Percentiles rank a stretch among this genome's conserved stretches.
Evolutionary conservation across 2,113 vertebrate species (phyloP).

Genomic region (Macrotis lagotis): DNA sequence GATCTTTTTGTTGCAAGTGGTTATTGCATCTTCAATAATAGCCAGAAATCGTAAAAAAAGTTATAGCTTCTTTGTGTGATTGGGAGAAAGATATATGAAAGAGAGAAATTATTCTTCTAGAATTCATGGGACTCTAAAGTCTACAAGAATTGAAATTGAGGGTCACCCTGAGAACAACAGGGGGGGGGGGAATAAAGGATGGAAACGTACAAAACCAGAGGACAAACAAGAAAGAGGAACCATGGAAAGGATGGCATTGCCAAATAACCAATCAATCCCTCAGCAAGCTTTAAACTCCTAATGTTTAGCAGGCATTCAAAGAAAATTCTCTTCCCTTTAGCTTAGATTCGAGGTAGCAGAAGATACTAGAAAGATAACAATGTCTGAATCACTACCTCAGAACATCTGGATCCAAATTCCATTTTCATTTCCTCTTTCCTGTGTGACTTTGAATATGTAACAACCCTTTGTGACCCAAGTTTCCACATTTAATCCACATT

Average conservation of each 20-base stretch:
- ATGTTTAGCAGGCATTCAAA: not conserved
- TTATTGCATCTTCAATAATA: conserved; percentile 26
- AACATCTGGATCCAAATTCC: not conserved
- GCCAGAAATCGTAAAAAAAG: conserved; percentile 32
- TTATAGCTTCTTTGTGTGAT: not conserved
- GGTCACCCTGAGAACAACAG: not conserved
- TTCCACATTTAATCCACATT: not conserved
- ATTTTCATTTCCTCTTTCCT: not conserved
- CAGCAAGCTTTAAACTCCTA: not conserved
- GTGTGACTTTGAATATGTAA: not conserved
- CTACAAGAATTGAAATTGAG: not conserved
- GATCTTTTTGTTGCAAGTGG: not conserved
- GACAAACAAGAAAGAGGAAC: not conserved
- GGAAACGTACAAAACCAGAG: not conserved
- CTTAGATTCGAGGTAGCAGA: not conserved
- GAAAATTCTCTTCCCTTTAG: not conserved
- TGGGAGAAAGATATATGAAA: not conserved
- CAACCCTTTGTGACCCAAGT: not conserved
- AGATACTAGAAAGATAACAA: not conserved
- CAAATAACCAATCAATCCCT: not conserved
- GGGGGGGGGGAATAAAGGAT: not conserved
- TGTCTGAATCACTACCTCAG: too few relatives aligned
- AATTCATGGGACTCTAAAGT: not conserved
- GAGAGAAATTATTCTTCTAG: conserved; percentile 5
- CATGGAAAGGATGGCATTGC: not conserved